Conservation (phyloP, 2,888 invertebrate genomes). For the Villa cingulata region DNA sequence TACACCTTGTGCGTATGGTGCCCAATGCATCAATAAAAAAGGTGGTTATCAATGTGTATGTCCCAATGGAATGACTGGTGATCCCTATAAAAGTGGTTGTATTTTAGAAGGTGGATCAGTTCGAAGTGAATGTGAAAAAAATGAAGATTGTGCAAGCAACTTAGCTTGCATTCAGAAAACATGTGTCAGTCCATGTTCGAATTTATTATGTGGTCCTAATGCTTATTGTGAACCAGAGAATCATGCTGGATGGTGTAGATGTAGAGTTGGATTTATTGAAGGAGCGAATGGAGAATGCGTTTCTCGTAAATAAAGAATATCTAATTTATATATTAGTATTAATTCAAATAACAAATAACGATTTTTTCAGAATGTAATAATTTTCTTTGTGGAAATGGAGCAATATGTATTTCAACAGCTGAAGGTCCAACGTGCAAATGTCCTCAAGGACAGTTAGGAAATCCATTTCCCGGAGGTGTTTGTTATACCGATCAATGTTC, state of each 20-base stretch:
- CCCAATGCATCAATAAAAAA: slow-evolving; percentile 74
- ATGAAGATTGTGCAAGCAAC: slow-evolving; percentile 68
- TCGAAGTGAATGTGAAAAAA: slow-evolving; percentile 52
- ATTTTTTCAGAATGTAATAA: slow-evolving; percentile 24
- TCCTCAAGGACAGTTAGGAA: slow-evolving; percentile 71
- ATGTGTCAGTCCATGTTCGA: slow-evolving; percentile 69
- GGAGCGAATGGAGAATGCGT: slow-evolving; percentile 69
- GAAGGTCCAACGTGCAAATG: slow-evolving; percentile 81
- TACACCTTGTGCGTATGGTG: slow-evolving; percentile 75
- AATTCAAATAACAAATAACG: background rate
- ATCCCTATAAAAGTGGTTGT: slow-evolving; percentile 75
- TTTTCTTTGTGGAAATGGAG: slow-evolving; percentile 66
- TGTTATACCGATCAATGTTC: slow-evolving; percentile 75
- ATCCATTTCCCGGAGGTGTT: slow-evolving; percentile 81
- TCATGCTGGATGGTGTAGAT: slow-evolving; percentile 80
- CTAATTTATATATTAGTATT: background rate
- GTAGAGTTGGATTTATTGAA: slow-evolving; percentile 68
- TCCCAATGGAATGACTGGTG: slow-evolving; percentile 68
- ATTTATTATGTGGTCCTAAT: slow-evolving; percentile 65
- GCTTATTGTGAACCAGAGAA: slow-evolving; percentile 78
- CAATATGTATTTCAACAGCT: slow-evolving; percentile 72
- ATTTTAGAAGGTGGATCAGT: slow-evolving; percentile 42
- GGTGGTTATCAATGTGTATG: slow-evolving; percentile 79
- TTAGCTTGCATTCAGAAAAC: slow-evolving; percentile 64
- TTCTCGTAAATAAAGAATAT: slow-evolving; percentile 47